A percentile compares a stretch with the other conserved stretches of the same genome.
These are phyloP conservation scores for Sylvicapra grimmia DNA, from an alignment of 2,113 vertebrate genomes.

Conservation along the genomic window DNA sequence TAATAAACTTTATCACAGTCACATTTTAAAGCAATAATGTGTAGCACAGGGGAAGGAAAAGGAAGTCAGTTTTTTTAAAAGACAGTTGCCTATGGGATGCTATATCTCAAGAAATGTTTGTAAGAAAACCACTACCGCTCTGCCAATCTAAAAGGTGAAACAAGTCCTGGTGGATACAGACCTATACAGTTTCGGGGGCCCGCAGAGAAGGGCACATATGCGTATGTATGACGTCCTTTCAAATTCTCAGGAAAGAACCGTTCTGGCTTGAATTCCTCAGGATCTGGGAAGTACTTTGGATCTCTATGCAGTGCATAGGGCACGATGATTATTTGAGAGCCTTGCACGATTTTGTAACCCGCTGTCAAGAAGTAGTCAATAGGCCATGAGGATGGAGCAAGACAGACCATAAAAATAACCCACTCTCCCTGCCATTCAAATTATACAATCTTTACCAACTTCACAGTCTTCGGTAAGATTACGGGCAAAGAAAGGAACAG, in stretches of 20 bases:
- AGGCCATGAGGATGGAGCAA: background rate
- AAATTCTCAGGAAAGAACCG: constrained; percentile 89
- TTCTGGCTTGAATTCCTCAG: constrained; percentile 92
- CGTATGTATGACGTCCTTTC: constrained; percentile 83
- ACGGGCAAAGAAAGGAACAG: constrained; percentile 93
- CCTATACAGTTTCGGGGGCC: constrained; percentile 96
- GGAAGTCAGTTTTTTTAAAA: background rate
- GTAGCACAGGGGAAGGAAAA: background rate
- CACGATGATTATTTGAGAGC: constrained; percentile 79
- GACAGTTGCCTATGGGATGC: background rate
- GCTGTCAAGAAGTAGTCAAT: constrained; percentile 71
- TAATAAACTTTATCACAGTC: background rate
- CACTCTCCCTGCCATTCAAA: background rate
- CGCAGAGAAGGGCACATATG: constrained; percentile 94
- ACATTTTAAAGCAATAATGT: background rate
- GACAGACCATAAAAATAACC: background rate
- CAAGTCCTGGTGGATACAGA: constrained; percentile 63
- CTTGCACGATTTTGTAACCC: constrained; percentile 85
- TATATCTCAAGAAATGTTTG: background rate
- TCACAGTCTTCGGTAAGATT: constrained; percentile 83
- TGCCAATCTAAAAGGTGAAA: background rate
- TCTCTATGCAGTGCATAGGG: constrained; percentile 90
- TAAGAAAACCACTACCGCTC: background rate
- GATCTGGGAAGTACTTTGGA: constrained; percentile 86
- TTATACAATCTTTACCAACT: constrained; percentile 82